Percentiles rank a stretch among this genome's conserved stretches.
phyloP scores from a whole-genome alignment of 2,888 invertebrate genomes.

The Caenorhabditis sp. region DNA sequence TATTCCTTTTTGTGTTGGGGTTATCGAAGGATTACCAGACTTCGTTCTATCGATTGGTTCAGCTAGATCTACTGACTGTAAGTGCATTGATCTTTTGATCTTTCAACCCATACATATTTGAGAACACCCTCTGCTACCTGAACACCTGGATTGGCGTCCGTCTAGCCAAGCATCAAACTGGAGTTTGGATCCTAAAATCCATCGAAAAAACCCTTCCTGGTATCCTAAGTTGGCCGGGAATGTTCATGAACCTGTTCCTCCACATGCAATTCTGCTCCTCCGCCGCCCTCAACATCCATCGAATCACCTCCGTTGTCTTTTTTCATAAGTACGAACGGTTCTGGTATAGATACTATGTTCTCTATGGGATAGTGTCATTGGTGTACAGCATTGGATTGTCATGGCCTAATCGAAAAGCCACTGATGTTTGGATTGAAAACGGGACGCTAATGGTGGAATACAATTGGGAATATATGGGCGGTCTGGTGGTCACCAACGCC shows the following conservation, averaged over 20 bases:
- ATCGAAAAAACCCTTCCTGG: background rate
- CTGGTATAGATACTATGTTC: too few species aligned
- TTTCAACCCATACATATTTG: background rate
- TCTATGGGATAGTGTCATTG: too few species aligned
- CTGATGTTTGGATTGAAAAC: too few species aligned
- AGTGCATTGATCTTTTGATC: background rate
- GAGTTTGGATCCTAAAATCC: background rate
- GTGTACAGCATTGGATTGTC: too few species aligned
- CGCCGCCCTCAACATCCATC: background rate
- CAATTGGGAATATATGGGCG: too few species aligned
- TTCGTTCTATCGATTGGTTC: slow-evolving; percentile 32
- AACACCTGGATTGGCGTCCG: slow-evolving; percentile 30
- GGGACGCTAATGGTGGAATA: too few species aligned
- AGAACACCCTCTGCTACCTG: background rate
- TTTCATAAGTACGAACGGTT: too few species aligned
- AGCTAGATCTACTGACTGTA: slow-evolving; percentile 24
- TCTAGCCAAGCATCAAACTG: background rate
- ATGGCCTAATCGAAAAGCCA: too few species aligned
- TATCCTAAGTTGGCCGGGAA: background rate
- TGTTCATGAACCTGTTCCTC: background rate
- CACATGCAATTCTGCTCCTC: background rate
- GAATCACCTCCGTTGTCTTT: background rate
- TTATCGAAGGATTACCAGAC: slow-evolving; percentile 19
- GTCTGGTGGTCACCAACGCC: too few species aligned
- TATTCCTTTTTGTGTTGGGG: slow-evolving; percentile 6